A percentile compares a stretch with the other conserved stretches of the same genome.
Conservation (phyloP, 64 coral and sea anemone genomes). For the Porites australiensis region DNA sequence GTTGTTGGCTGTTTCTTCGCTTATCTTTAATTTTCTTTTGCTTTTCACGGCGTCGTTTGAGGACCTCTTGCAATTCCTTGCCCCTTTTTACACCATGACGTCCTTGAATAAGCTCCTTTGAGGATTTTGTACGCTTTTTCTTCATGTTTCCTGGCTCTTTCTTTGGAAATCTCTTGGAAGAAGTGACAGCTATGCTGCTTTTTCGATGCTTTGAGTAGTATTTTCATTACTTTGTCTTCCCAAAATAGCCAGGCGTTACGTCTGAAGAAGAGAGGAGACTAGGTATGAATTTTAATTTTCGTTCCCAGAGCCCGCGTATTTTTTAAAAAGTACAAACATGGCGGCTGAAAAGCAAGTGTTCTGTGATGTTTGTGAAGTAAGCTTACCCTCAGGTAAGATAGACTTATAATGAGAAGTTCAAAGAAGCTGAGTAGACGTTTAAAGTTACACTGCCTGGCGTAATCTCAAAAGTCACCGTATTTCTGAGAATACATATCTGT, state of each 20-base stretch:
- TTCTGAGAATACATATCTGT: too few species aligned
- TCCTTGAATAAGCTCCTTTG: not conserved
- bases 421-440: not conserved
- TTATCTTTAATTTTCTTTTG: not conserved
- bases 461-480: not conserved
- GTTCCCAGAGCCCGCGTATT: slow-evolving; percentile 45
- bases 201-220: too few species aligned
- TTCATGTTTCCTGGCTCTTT: not conserved
- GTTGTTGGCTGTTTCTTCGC: not conserved
- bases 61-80: not conserved
- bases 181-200: too few species aligned
- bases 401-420: not conserved
- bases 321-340: not conserved
- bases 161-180: not conserved
- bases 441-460: not conserved
- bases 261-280: not conserved
- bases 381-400: slow-evolving; percentile 59
- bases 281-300: not conserved
- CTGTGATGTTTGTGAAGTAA: slow-evolving; percentile 66
- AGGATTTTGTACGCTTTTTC: not conserved
- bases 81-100: not conserved
- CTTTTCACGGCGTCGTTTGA: not conserved
- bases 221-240: not conserved
- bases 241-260: not conserved
- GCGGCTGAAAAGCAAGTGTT: slow-evolving; percentile 19